A percentile compares a stretch with the other conserved stretches of the same genome.
phyloP scores from a whole-genome alignment of 2,888 invertebrate genomes.

The Cheilosia vernalis region DNA sequence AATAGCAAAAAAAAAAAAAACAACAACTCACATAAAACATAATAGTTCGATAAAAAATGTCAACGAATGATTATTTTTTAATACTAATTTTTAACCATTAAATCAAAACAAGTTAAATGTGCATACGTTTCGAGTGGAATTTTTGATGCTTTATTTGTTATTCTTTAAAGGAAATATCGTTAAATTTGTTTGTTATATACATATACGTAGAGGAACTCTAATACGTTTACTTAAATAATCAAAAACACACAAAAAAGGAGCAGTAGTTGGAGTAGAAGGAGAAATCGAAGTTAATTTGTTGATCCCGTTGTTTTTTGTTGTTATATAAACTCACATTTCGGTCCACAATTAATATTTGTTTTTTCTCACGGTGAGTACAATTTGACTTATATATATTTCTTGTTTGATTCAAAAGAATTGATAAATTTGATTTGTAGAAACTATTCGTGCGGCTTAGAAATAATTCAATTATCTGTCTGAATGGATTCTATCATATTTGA shows the following conservation, averaged over 20 bases:
- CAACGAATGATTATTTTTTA: constrained; percentile 72
- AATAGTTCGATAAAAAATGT: constrained; percentile 66
- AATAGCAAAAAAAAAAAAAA: constrained; percentile 45
- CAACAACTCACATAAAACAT: constrained; percentile 19
- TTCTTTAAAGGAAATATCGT: constrained; percentile 70
- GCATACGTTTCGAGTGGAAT: constrained; percentile 66
- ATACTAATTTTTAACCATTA: constrained; percentile 65
- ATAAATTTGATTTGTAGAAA: background rate
- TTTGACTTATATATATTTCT: background rate
- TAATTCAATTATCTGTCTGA: constrained; percentile 44
- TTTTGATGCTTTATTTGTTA: constrained; percentile 70
- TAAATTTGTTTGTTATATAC: constrained; percentile 74
- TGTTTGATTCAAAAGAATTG: background rate
- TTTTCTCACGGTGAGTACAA: constrained; percentile 70
- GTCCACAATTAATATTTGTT: constrained; percentile 72
- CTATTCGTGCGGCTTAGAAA: background rate
- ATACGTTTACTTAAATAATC: constrained; percentile 56
- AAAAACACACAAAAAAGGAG: constrained; percentile 21
- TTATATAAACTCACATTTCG: constrained; percentile 72
- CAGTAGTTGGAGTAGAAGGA: constrained; percentile 51
- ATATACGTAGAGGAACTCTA: constrained; percentile 60
- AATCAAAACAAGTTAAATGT: constrained; percentile 70
- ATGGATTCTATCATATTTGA: constrained; percentile 21
- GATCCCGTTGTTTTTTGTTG: constrained; percentile 73
- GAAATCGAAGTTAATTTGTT: constrained; percentile 68